A percentile compares a stretch with the other conserved stretches of the same genome.
These are phyloP conservation scores for Cyphomyrus discorhynchus DNA, from an alignment of 2,113 vertebrate species.

Conservation along the genomic window DNA sequence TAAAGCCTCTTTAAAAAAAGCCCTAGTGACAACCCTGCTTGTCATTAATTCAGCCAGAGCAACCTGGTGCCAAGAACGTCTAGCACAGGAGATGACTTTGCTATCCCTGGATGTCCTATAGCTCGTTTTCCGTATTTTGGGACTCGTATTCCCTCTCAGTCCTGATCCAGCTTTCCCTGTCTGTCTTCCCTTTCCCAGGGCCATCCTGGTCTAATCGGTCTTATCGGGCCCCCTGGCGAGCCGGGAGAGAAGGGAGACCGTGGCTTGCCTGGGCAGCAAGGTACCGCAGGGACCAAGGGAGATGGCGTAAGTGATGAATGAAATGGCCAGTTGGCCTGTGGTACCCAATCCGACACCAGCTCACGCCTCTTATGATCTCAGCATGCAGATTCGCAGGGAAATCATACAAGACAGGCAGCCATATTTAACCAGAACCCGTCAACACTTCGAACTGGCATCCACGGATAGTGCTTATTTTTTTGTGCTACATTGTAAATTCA, in stretches of 20 bases:
- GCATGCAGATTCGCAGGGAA: not conserved
- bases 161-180: too few relatives aligned
- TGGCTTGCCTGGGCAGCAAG: slow-evolving; percentile 87
- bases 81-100: not conserved
- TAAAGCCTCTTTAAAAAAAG: not conserved
- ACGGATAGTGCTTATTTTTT: not conserved
- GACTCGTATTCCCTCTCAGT: not conserved
- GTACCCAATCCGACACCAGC: not conserved
- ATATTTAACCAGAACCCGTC: not conserved
- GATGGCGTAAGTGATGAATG: slow-evolving; percentile 70
- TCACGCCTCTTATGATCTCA: not conserved
- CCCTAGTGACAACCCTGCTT: not conserved
- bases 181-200: slow-evolving; percentile 58
- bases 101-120: too few relatives aligned
- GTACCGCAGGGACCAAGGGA: slow-evolving; percentile 78
- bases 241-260: slow-evolving; percentile 92
- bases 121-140: not conserved
- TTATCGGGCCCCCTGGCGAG: slow-evolving; percentile 94
- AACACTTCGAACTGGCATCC: not conserved
- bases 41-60: not conserved
- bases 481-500: not conserved
- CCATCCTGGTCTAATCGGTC: slow-evolving; percentile 92
- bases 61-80: not conserved
- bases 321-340: not conserved
- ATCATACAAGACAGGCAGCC: not conserved